Evolutionary conservation across 2,113 vertebrate species (phyloP).

Genomic region (Chlorodrepanis virens): DNA sequence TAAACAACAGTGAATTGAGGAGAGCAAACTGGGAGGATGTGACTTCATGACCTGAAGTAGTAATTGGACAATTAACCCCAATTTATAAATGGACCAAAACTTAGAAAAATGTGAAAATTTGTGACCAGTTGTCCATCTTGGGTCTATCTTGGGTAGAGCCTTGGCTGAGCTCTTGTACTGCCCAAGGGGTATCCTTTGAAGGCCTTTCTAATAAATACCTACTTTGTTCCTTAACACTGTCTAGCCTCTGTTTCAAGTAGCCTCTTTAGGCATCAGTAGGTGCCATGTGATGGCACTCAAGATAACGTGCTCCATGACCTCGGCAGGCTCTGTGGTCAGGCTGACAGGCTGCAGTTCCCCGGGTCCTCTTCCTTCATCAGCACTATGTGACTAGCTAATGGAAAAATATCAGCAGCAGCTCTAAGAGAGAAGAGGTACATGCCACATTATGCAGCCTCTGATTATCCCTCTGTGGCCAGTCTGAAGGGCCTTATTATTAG

Average conservation of each 20-base stretch:
- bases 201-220: background rate
- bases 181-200: background rate
- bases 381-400: background rate
- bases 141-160: background rate
- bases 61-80: background rate
- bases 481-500: background rate
- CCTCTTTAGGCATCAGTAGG: background rate
- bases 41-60: background rate
- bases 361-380: background rate
- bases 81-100: background rate
- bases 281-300: accelerated
- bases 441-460: background rate
- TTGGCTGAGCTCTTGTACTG: background rate
- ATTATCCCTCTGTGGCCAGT: background rate
- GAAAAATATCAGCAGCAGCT: background rate
- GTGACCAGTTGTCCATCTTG: background rate
- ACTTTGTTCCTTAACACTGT: background rate
- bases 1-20: background rate
- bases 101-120: background rate
- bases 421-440: background rate
- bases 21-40: background rate
- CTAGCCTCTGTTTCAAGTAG: background rate
- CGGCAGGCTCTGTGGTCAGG: background rate
- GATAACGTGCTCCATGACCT: background rate
- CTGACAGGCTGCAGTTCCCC: background rate